Evolutionary conservation across 2,797 vertebrate species (phyloP).

Genomic region (Trichosurus vulpecula): DNA sequence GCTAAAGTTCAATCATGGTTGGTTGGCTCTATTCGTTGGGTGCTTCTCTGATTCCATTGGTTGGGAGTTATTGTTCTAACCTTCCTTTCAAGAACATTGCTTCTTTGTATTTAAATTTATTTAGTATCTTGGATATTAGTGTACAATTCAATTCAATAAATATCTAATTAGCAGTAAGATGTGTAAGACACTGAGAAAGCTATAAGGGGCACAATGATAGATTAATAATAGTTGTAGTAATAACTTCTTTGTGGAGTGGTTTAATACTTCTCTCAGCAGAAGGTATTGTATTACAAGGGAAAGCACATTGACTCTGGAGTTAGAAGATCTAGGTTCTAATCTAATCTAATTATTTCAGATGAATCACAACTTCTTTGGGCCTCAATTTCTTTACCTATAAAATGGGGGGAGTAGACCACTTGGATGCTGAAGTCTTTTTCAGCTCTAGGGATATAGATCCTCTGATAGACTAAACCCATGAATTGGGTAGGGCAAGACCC

Average conservation of each 20-base stretch:
- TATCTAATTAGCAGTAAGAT: neutral
- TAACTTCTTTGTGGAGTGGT: neutral
- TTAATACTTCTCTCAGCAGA: neutral
- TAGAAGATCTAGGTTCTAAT: neutral
- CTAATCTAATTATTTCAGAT: neutral
- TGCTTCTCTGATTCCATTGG: neutral
- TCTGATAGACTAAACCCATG: neutral
- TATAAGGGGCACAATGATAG: neutral
- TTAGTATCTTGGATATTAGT: neutral
- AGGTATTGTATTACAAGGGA: neutral
- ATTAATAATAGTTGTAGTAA: neutral
- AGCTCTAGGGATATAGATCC: neutral
- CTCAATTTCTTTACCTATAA: neutral
- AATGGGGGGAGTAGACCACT: neutral
- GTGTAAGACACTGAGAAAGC: neutral
- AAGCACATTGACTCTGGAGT: neutral
- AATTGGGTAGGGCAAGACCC: no score
- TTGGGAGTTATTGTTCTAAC: neutral
- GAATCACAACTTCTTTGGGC: neutral
- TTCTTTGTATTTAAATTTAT: neutral
- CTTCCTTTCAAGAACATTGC: neutral
- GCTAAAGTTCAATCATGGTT: neutral
- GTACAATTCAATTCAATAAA: neutral
- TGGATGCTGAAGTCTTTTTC: neutral
- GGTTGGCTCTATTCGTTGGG: neutral